Conservation (phyloP, 1,140 invertebrate species). For the Procambarus virginalis region DNA sequence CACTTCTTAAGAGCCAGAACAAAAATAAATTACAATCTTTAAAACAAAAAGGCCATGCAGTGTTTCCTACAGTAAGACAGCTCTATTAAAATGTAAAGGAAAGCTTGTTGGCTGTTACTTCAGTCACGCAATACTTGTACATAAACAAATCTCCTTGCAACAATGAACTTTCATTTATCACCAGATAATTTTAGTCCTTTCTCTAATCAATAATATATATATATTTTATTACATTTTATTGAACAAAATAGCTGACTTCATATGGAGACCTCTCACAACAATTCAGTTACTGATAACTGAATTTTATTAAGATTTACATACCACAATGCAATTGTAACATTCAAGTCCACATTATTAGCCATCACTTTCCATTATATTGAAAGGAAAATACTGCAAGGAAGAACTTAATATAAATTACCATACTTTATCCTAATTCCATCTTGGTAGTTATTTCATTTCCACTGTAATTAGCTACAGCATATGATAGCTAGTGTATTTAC, state of each 20-base stretch:
- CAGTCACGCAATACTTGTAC: background rate
- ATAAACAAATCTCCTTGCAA: background rate
- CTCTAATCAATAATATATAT: background rate
- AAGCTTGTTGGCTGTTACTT: background rate
- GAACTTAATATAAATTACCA: background rate
- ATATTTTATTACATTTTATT: background rate
- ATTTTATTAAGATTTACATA: background rate
- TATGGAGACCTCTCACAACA: background rate
- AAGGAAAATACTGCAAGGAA: no score
- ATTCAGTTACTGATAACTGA: background rate
- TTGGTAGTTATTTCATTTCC: background rate
- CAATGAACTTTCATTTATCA: background rate
- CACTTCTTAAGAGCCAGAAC: background rate
- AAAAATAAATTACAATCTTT: background rate
- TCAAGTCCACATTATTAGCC: background rate
- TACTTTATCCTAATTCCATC: background rate
- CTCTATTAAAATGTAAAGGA: background rate
- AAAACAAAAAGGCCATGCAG: background rate
- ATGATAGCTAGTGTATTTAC: background rate
- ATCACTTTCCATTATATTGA: no score
- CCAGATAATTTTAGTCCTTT: background rate
- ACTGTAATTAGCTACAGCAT: background rate
- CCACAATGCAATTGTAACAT: background rate
- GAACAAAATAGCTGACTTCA: background rate
- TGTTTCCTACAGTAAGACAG: background rate